phyloP scores from a whole-genome alignment of 37 sponge, comb jelly and placozoan genomes.

The Diacarnus erythraeanus region DNA sequence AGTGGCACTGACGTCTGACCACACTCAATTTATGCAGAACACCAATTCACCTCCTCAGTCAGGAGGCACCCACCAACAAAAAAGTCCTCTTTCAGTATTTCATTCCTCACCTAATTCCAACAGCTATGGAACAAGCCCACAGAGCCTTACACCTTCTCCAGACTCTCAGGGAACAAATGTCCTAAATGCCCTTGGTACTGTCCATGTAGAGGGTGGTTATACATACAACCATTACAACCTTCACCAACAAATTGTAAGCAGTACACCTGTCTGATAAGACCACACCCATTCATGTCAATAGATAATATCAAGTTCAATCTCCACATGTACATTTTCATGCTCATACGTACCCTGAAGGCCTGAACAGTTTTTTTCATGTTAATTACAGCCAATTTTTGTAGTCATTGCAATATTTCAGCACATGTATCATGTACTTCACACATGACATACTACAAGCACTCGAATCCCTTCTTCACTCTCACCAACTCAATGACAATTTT shows the following conservation, averaged over 20 bases:
- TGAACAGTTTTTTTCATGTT: too few species aligned
- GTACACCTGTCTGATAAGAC: background rate
- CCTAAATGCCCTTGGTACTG: background rate
- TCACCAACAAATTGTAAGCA: background rate
- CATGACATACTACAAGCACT: too few species aligned
- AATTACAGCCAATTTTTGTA: too few species aligned
- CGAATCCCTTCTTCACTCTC: too few species aligned
- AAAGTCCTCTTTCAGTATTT: slow-evolving; percentile 11
- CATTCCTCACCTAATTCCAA: slow-evolving; percentile 25
- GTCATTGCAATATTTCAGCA: too few species aligned
- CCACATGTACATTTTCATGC: background rate
- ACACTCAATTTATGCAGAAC: background rate
- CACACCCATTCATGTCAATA: background rate
- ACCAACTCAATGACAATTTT: too few species aligned
- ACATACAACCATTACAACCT: background rate
- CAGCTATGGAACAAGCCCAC: slow-evolving; percentile 34
- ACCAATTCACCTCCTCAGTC: slow-evolving; percentile 10
- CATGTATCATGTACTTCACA: too few species aligned
- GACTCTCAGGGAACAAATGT: slow-evolving; percentile 5
- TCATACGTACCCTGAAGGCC: too few species aligned
- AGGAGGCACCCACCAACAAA: background rate
- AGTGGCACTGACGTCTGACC: background rate
- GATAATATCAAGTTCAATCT: background rate
- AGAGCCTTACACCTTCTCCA: slow-evolving; percentile 46
- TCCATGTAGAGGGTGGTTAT: background rate